phyloP scores from a whole-genome alignment of 2,113 vertebrate genomes.

The Megatriorchis doriae region DNA sequence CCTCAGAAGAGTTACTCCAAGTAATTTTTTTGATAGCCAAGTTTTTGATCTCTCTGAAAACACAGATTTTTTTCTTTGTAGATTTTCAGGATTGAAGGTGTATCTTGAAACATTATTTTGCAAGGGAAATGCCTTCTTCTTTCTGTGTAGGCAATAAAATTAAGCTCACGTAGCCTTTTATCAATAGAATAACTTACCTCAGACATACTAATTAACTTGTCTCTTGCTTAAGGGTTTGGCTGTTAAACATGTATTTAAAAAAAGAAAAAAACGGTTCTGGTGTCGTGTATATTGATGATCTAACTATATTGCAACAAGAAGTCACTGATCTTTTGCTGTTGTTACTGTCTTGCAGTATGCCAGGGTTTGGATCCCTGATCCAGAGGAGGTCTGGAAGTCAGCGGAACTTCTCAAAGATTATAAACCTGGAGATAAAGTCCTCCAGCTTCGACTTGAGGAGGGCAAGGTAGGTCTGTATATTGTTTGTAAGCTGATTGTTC shows the following conservation, averaged over 20 bases:
- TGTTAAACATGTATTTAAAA: not conserved
- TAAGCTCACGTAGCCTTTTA: not conserved
- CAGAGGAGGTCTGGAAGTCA: constrained; percentile 96
- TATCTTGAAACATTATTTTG: not conserved
- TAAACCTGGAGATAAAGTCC: constrained; percentile 84
- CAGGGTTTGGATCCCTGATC: constrained; percentile 96
- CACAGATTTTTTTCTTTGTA: not conserved
- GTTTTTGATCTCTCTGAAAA: not conserved
- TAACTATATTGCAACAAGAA: not conserved
- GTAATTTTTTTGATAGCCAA: not conserved
- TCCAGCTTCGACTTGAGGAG: constrained; percentile 89
- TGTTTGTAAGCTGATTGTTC: not conserved
- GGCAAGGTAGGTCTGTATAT: constrained; percentile 79
- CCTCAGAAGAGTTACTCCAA: not conserved
- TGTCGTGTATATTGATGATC: not conserved
- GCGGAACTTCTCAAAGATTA: constrained; percentile 93
- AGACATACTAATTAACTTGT: not conserved
- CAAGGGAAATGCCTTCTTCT: not conserved
- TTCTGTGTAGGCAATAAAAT: not conserved
- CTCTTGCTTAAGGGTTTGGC: not conserved
- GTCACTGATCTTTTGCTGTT: not conserved
- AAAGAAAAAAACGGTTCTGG: not conserved
- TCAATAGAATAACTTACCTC: not conserved
- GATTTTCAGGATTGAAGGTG: not conserved
- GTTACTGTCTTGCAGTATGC: constrained; percentile 79